phyloP scores from a whole-genome alignment of 2,113 vertebrate genomes.

The Erythrocercus mccallii region DNA sequence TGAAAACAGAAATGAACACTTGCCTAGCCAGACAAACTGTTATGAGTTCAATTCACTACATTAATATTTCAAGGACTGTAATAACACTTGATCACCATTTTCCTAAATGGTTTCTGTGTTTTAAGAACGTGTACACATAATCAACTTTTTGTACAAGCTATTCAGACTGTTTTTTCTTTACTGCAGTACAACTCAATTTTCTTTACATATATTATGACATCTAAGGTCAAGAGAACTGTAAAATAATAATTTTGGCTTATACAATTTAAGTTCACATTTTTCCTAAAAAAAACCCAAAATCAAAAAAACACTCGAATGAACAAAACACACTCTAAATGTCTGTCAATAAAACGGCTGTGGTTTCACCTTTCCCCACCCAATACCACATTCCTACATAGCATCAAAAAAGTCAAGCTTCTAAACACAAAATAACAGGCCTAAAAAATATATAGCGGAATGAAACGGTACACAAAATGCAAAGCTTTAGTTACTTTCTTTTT shows the following conservation, averaged over 20 bases:
- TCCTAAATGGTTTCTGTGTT: background rate
- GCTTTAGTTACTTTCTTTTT: slow-evolving; percentile 11
- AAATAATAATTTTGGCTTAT: background rate
- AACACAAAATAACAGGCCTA: slow-evolving; percentile 60
- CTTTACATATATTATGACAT: background rate
- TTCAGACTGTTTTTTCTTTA: background rate
- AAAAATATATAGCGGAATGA: background rate
- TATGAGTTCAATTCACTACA: background rate
- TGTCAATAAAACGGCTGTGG: background rate
- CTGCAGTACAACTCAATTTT: background rate
- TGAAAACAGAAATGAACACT: background rate
- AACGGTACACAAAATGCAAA: slow-evolving; percentile 1
- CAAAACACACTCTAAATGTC: background rate
- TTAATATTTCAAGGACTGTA: background rate
- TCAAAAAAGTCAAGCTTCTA: background rate
- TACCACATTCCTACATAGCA: slow-evolving; percentile 5
- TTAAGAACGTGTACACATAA: background rate
- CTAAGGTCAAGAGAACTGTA: background rate
- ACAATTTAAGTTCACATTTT: background rate
- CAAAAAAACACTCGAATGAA: background rate
- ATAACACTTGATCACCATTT: background rate
- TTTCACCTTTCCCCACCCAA: slow-evolving; percentile 26
- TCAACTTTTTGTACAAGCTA: background rate
- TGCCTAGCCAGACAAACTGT: background rate
- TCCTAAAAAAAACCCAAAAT: background rate